Evolutionary conservation across 64 coral and sea anemone genomes (phyloP).

Genomic region (Montipora foliosa): DNA sequence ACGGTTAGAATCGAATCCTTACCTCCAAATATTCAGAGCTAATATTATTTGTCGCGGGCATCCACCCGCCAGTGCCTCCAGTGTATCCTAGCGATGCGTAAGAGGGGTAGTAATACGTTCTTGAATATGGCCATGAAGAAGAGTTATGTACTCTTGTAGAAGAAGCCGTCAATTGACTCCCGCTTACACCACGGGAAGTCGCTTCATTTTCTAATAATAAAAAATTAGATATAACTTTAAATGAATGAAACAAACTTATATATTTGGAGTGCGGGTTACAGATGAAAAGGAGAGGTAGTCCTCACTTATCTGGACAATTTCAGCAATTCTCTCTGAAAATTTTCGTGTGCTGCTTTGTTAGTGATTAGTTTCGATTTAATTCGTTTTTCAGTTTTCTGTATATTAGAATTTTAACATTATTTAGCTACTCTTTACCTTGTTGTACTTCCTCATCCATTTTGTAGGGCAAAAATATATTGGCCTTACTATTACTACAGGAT

Average conservation of each 20-base stretch:
- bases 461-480: too few relatives aligned
- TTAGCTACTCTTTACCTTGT: too few relatives aligned
- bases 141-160: background rate
- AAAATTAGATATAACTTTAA: background rate
- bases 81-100: constrained; percentile 30
- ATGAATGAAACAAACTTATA: background rate
- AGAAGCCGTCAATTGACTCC: background rate
- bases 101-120: background rate
- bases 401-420: too few relatives aligned
- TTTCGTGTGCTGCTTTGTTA: too few relatives aligned
- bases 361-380: too few relatives aligned
- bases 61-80: constrained; percentile 41
- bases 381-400: too few relatives aligned
- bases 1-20: background rate
- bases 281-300: too few relatives aligned
- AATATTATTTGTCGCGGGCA: constrained; percentile 14
- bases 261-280: too few relatives aligned
- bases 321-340: too few relatives aligned
- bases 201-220: constrained; percentile 16
- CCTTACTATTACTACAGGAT: too few relatives aligned
- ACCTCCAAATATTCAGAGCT: constrained; percentile 56
- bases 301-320: too few relatives aligned
- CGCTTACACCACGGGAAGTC: background rate
- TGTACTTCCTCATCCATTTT: too few relatives aligned
- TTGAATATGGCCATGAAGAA: background rate